Percentiles rank a stretch among this genome's conserved stretches.
phyloP scores from a whole-genome alignment of 2,797 vertebrate genomes.

The Eleutherodactylus coqui region DNA sequence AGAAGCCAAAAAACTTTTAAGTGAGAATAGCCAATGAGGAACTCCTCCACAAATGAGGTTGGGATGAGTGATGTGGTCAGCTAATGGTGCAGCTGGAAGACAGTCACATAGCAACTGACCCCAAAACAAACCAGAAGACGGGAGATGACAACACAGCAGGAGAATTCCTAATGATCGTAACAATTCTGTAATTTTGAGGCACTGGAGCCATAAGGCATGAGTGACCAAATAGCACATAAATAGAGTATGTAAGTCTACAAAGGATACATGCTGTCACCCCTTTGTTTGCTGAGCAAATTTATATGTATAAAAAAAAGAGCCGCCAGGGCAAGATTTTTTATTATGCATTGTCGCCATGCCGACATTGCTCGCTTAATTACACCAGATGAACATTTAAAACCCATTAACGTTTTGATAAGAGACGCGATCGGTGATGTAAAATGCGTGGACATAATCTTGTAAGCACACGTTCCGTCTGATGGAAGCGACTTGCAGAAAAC shows the following conservation, averaged over 20 bases:
- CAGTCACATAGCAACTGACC: too few relatives aligned
- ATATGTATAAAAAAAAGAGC: not conserved
- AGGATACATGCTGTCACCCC: not conserved
- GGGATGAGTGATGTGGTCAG: too few relatives aligned
- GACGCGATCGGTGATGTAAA: not conserved
- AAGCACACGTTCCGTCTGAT: constrained; percentile 5
- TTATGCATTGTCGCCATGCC: not conserved
- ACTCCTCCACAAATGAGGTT: too few relatives aligned
- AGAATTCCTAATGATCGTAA: too few relatives aligned
- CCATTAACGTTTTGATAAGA: constrained; percentile 14
- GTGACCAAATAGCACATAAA: not conserved
- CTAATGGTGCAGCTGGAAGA: too few relatives aligned
- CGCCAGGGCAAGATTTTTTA: not conserved
- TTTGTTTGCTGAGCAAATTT: not conserved
- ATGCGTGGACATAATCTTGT: not conserved
- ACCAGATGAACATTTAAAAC: constrained; percentile 20
- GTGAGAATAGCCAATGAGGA: too few relatives aligned
- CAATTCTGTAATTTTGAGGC: not conserved
- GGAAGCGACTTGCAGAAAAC: constrained; percentile 17
- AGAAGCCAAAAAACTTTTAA: too few relatives aligned
- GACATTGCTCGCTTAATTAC: not conserved
- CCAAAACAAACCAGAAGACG: too few relatives aligned
- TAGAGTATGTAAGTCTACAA: not conserved
- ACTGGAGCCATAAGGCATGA: not conserved
- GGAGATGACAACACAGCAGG: too few relatives aligned